Evolutionary conservation across 2,888 invertebrate species (phyloP).

Genomic region (Heteromyza rotundicornis): DNA sequence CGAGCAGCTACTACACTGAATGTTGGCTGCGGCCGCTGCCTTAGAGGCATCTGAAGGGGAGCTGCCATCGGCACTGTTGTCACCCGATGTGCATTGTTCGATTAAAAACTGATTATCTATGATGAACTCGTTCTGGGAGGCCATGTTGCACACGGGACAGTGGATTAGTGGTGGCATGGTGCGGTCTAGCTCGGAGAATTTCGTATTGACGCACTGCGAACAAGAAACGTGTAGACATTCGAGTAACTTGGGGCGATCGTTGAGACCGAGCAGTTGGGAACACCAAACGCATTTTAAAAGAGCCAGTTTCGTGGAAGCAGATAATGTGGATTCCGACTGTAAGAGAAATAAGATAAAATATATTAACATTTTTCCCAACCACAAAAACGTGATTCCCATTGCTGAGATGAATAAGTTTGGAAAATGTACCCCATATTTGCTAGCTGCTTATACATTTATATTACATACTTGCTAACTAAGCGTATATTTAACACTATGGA

Average conservation of each 20-base stretch:
- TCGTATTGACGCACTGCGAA: constrained; percentile 74
- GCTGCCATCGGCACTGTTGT: constrained; percentile 38
- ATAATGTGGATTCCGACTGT: constrained; percentile 57
- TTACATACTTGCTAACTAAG: too few relatives aligned
- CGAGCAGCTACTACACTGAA: constrained; percentile 84
- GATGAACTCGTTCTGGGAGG: constrained; percentile 74
- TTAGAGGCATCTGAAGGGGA: constrained; percentile 41
- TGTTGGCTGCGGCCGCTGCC: constrained; percentile 43
- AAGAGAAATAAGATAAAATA: constrained; percentile 21
- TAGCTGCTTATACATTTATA: neutral
- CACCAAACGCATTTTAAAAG: constrained; percentile 67
- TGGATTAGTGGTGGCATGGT: constrained; percentile 60
- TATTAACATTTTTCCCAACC: too few relatives aligned
- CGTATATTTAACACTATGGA: too few relatives aligned
- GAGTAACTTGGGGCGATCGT: constrained; percentile 78
- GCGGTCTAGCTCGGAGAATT: constrained; percentile 64
- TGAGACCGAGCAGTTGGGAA: constrained; percentile 64
- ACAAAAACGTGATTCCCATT: too few relatives aligned
- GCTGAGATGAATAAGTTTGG: neutral
- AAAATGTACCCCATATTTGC: neutral
- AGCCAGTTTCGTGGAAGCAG: constrained; percentile 55
- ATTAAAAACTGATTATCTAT: constrained; percentile 85
- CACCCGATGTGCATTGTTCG: constrained; percentile 64
- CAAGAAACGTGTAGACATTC: constrained; percentile 90
- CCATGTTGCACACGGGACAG: constrained; percentile 78